Evolutionary conservation across 2,113 vertebrate species (phyloP), one percentile per base, ranked within the genome.

Genomic region (Aleadryas rufinucha): DNA sequence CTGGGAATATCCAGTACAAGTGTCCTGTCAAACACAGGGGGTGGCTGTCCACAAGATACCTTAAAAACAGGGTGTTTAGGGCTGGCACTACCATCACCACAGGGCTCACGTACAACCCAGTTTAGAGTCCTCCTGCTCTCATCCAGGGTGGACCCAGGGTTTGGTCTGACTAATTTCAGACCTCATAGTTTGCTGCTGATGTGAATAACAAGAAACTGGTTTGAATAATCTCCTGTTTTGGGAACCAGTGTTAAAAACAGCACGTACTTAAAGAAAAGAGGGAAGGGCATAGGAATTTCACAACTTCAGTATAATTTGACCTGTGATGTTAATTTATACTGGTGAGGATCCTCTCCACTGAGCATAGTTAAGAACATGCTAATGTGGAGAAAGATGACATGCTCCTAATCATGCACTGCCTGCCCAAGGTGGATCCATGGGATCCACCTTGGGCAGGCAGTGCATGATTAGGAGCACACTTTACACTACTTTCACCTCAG

Each of bases 21-120:
- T 1, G 14, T 0, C 0, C 35, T 72, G 23, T 44, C 79, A 47
- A 52, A 65, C 45, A 26, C 33, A 54, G 39, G 33, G 0, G 1
- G 18, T 59, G 37, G 22, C 66, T 83, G 22, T 44, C 83, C 44
- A 45, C 52, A 53, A 24, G 20, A 20, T 16, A 61, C 54, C 60
- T 64, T 63, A 66, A 75, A 71, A 75, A 5, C 10, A 50, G 20
- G 6, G 6, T 30, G 39, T 35, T 80, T 37, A 84, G 54, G 37
- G 26, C 26, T 80, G 59, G 60, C 28, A 78, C 56, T 30, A 14
- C 23, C 16, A 2, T 30, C 86, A 35, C 39, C 5, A 3, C 24
- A 64, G 60, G 44, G 41, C 18, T 91, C 70, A 44, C 16, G 44
- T 26, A 60, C 41, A 69, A 30, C 8, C 7, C 20, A 15, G 7